Base-by-base conservation (phyloP, 2,797 vertebrate genomes). In the Oreortyx pictus region DNA sequence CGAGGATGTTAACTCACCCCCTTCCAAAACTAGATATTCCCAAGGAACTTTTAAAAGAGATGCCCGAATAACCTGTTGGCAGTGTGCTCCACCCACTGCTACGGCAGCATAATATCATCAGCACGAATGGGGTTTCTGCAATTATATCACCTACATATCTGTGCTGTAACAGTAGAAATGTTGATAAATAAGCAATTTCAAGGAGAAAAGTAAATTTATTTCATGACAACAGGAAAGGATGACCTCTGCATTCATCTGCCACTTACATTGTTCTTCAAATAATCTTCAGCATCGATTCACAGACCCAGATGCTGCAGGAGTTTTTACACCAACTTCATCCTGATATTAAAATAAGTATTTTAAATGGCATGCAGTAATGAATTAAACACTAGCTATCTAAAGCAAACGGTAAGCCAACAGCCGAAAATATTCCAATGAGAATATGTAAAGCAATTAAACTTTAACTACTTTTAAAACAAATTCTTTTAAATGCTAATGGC, bases 401-500 rank as follows among this genome's bases (percentile, higher is more conserved):
- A 88, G 78, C 39, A 82, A 92, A 95, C 64, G 79, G 85, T 86
- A 95, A 93, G 83, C 94, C 94, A 96, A 94, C 87, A 97, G 90
- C 81, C 56, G 29, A 50, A 87, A 67, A 86, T 43, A 95, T 86
- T 95, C 95, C 93, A 78, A 94, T 74, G 91, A 94, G 94, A 95
- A 93, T 35, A 96, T 22, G 39, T 93, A 92, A 97, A 95, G 96
- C 96, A 97, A 97, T 97, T 97, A 97, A 96, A 97, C 91, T 97
- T 97, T 86, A 94, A 92, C 95, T 97, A 93, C 93, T 96, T 97
- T 96, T 93, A 93, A 97, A 97, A 97, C 89, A 95, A 96, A 97
- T 96, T 96, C 96, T 97, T 98, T 97, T 97, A 97, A 95, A 98
- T 98, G 96, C 96, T 97, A 98, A 98, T 97, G 92, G 77, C 94